Base-by-base conservation (phyloP, 2,888 invertebrate species). In the Troglohyphantes excavatus region DNA sequence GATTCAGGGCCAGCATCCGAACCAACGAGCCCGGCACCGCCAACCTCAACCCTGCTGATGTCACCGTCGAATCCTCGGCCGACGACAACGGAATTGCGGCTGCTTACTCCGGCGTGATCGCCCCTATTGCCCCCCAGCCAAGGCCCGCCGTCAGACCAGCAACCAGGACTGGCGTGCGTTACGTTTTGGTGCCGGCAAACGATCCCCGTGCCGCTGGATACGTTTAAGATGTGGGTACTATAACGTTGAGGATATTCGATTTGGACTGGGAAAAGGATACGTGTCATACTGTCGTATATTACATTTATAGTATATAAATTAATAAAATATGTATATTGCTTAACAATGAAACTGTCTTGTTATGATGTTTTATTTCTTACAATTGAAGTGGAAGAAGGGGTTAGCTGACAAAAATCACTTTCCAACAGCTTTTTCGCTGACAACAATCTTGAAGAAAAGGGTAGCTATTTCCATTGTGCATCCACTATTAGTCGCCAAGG, bases 21-120 rank as follows among this genome's bases (percentile, higher is more conserved):
- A 91, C 91, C 87, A 91, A 91, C 88, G 91, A 91, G 46, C 91
- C 91, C 7, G 91, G 91, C 3, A 91, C 91, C 63, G 87, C 88
- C 33, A 91, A 78, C 84, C 63, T 70, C 63, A 90, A 89, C 67
- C 90, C 91, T 2, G 91, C 91, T 17, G 91, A 91, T 21, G 91
- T 91, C 27, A 43, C 26, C 59, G 61, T 90, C 27, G 82, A 90
- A 26, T 91, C 91, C 2, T 72, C 90, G 0, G 91, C 91, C 19
- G 76, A 81, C 0, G 86, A 72, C 23, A 46, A 19, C 33, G 75
- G 53, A 13, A 73, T 29, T 0, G 88, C 68, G 2, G 78, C 68
- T 23, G 46, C 46, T 29, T 59, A 63, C 19, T 27, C 72, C 5
- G n/a, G 27, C 0, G 3, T 13, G 17, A 5, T 33, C 13, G 53